Evolutionary conservation across 1,140 invertebrate genomes (phyloP).

Genomic region (Heliothis subflexa): DNA sequence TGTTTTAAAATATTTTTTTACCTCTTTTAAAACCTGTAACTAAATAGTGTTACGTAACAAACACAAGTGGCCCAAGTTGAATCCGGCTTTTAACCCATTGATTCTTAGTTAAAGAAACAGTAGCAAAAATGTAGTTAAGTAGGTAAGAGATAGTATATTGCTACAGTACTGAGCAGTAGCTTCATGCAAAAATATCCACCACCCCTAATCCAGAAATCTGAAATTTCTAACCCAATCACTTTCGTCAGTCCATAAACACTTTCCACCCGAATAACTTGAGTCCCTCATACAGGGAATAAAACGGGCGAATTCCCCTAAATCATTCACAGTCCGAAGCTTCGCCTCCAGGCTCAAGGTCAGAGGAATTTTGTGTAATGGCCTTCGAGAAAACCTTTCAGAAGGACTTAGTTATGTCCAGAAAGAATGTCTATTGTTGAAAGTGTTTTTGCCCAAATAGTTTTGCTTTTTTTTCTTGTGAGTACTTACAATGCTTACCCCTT

Average conservation of each 20-base stretch:
- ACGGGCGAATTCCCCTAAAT: conserved; percentile 50
- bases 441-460: conserved; percentile 19
- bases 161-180: too few relatives aligned
- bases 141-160: too few relatives aligned
- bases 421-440: conserved; percentile 25
- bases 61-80: too few relatives aligned
- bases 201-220: background rate
- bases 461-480: background rate
- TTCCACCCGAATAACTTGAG: background rate
- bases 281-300: conserved; percentile 51
- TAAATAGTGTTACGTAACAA: too few relatives aligned
- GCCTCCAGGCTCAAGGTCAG: conserved; percentile 42
- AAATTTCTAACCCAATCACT: conserved; percentile 16
- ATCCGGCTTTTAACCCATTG: too few relatives aligned
- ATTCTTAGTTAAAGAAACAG: too few relatives aligned
- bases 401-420: conserved; percentile 36
- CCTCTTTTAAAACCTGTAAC: too few relatives aligned
- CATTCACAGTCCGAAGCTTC: conserved; percentile 60
- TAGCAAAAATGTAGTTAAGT: too few relatives aligned
- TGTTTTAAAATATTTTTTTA: too few relatives aligned
- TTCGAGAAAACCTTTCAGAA: conserved; percentile 26
- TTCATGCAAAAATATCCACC: too few relatives aligned
- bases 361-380: conserved; percentile 46
- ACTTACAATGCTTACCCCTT: too few relatives aligned
- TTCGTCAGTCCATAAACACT: conserved; percentile 8